These are phyloP conservation scores for Callospermophilus lateralis DNA, from an alignment of 2,113 vertebrate genomes.

Conservation along the genomic window DNA sequence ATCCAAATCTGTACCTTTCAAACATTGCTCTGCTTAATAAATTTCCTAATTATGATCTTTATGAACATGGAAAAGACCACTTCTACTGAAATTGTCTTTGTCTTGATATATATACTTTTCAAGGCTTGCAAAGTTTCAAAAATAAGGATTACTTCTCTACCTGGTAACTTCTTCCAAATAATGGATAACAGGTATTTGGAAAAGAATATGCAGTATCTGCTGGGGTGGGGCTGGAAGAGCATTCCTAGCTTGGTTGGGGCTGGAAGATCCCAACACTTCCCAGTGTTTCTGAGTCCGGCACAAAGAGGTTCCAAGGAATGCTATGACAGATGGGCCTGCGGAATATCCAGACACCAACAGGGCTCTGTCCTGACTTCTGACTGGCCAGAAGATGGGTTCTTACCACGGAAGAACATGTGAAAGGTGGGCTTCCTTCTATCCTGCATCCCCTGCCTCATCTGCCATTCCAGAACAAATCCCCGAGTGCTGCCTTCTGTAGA, in stretches of 20 bases:
- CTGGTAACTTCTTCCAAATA: conserved; percentile 28
- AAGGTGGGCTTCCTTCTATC: not conserved
- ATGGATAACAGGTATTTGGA: not conserved
- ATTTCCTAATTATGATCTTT: not conserved
- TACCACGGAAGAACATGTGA: not conserved
- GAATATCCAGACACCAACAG: not conserved
- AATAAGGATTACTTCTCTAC: not conserved
- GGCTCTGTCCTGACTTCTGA: not conserved
- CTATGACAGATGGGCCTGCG: not conserved
- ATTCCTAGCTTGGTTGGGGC: not conserved
- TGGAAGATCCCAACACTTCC: not conserved
- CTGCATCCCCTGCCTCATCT: not conserved
- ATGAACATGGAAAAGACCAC: not conserved
- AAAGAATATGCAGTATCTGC: not conserved
- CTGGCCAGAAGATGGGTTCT: not conserved
- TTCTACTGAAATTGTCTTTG: not conserved
- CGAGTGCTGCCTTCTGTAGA: not conserved
- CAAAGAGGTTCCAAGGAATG: not conserved
- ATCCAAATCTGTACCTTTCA: conserved; percentile 63
- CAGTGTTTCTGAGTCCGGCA: not conserved
- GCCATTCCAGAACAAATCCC: not conserved
- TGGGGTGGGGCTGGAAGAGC: not conserved
- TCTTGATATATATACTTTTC: not conserved
- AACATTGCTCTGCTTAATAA: not conserved
- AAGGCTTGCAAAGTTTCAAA: not conserved